Evolutionary conservation across 2,113 vertebrate species (phyloP), one percentile per base, ranked within the genome.

Genomic region (Eurypyga helias): DNA sequence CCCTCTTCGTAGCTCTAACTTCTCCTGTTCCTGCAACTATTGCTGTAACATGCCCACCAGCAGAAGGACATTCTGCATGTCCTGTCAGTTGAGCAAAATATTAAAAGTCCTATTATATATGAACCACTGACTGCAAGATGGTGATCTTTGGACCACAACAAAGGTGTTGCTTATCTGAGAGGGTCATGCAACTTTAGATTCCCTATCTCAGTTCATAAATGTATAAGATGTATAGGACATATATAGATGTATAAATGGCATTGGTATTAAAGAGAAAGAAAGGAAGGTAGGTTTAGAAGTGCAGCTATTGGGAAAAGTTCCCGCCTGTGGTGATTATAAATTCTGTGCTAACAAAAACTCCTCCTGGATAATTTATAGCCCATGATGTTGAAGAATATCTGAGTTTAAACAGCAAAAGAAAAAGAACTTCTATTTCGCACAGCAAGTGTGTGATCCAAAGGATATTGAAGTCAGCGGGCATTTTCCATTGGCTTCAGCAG

Each of bases 401-500:
- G 31, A 55, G 14, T 75, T 94, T 90, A 66, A 88, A 60, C 29
- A 64, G 48, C 38, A 60, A 83, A 70, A 87, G 73, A 36, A 91
- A 90, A 84, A 82, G 48, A 90, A 61, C 24, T n/a, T 87, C 61
- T 85, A 72, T 89, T 78, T 88, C 52, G 65, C 38, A 85, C 43
- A 62, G 54, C 36, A 64, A 75, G 43, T 57, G 15, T 23, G 26
- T 62, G 75, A 88, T 78, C 65, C 83, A 93, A 90, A 89, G 51
- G 85, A 67, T 83, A 89, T 64, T 89, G 62, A 80, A 95, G 58
- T 80, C 81, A 91, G 60, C 2, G 8, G 76, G 48, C 66, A 77
- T 69, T 88, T 91, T 95, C 89, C 92, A 89, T 85, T 65, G 72
- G 70, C 55, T 96, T 89, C 86, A 88, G 49, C 71, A 90, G 55